Evolutionary conservation across 2,797 vertebrate genomes (phyloP).

Genomic region (Sebastes hubbsi): DNA sequence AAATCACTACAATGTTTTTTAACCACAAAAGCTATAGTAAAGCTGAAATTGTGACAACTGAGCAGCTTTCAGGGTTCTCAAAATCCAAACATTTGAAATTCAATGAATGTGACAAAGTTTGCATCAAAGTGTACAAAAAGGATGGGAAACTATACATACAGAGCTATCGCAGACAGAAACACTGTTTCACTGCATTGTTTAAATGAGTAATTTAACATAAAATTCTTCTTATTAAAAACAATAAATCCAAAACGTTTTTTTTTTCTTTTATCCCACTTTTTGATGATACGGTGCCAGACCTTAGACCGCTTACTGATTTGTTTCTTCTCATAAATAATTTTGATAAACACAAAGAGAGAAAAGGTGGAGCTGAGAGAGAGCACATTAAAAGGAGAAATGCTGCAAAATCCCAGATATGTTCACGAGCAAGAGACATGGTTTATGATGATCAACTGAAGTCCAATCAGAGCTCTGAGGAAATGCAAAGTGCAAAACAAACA

Average conservation of each 20-base stretch:
- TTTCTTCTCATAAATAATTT: too few relatives aligned
- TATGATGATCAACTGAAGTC: background rate
- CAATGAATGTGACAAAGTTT: too few relatives aligned
- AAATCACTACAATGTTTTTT: background rate
- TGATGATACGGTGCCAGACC: background rate
- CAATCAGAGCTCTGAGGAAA: background rate
- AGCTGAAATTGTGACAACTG: background rate
- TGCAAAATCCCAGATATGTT: too few relatives aligned
- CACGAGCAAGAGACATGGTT: too few relatives aligned
- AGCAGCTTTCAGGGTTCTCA: too few relatives aligned
- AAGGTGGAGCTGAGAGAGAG: too few relatives aligned
- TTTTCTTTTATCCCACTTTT: background rate
- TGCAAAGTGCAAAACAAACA: background rate
- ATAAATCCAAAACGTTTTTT: background rate
- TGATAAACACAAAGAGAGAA: too few relatives aligned
- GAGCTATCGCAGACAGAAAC: background rate
- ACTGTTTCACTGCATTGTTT: background rate
- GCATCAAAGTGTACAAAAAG: too few relatives aligned
- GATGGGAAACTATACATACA: too few relatives aligned
- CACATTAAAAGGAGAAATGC: too few relatives aligned
- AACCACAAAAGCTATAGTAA: background rate
- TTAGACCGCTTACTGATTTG: background rate
- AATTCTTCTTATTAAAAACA: background rate
- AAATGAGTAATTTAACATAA: background rate
- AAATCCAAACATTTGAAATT: background rate